Evolutionary conservation across 1,140 invertebrate genomes (phyloP).

Genomic region (Megathymus violae): DNA sequence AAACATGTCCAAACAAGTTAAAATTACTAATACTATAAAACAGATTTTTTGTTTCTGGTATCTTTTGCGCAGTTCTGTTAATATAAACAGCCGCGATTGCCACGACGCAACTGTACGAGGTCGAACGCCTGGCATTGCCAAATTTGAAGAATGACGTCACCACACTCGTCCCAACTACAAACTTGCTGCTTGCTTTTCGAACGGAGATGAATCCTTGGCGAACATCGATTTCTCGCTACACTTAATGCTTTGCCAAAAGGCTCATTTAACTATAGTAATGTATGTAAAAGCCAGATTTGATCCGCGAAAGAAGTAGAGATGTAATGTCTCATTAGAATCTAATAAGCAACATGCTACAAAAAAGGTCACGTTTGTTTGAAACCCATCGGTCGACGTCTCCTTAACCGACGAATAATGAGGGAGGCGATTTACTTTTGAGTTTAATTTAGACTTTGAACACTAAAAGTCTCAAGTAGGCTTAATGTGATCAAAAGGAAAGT

Average conservation of each 20-base stretch:
- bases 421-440: conserved; percentile 38
- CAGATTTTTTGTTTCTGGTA: conserved; percentile 31
- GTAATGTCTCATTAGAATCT: conserved; percentile 40
- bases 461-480: background rate
- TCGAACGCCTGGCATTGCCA: conserved; percentile 74
- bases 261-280: conserved; percentile 7
- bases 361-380: conserved; percentile 50
- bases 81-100: conserved; percentile 53
- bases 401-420: conserved; percentile 49
- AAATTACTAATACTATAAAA: conserved; percentile 3
- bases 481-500: too few species aligned
- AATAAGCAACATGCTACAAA: conserved; percentile 48
- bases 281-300: background rate
- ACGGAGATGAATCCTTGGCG: conserved; percentile 1
- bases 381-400: conserved; percentile 46
- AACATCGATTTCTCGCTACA: conserved; percentile 7
- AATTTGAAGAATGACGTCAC: conserved; percentile 74
- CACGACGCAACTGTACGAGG: conserved; percentile 63
- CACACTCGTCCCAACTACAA: conserved; percentile 14
- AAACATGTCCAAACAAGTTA: conserved; percentile 12
- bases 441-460: conserved; percentile 21
- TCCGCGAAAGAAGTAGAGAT: background rate
- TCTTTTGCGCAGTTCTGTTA: conserved; percentile 63
- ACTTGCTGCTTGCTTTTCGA: conserved; percentile 1
- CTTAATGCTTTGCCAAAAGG: background rate